Conservation (phyloP, 2,113 vertebrate genomes). For the Chroicocephalus ridibundus region DNA sequence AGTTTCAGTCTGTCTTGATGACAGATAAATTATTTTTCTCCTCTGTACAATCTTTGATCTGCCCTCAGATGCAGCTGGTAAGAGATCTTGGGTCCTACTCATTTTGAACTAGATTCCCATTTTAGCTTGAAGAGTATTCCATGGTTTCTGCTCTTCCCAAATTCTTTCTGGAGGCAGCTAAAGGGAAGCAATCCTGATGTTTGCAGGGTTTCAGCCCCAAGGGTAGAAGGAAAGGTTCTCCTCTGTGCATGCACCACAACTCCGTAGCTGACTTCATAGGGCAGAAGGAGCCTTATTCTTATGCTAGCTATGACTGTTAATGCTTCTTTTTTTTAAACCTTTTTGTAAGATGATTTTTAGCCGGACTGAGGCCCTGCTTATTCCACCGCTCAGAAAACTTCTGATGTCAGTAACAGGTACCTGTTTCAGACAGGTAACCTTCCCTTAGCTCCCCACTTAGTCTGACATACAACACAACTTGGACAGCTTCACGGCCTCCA, state of each 20-base stretch:
- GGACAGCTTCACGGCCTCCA: neutral
- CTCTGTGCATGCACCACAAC: neutral
- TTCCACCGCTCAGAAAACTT: neutral
- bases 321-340: neutral
- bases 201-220: neutral
- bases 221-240: neutral
- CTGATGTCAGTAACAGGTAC: neutral
- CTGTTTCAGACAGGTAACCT: neutral
- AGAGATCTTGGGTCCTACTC: neutral
- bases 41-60: neutral
- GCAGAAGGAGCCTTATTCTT: neutral
- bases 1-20: neutral
- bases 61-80: neutral
- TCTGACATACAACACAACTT: fast-evolving
- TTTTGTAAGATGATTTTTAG: neutral
- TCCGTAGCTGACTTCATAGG: fast-evolving
- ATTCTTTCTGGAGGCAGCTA: neutral
- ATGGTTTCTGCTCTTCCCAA: neutral
- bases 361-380: neutral
- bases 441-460: neutral
- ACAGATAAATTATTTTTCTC: slow-evolving; percentile 24
- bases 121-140: neutral
- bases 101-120: neutral
- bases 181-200: neutral
- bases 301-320: neutral